Evolutionary conservation across 37 sponge, comb jelly and placozoan genomes (phyloP).

Genomic region (Eunapius fragilis): DNA sequence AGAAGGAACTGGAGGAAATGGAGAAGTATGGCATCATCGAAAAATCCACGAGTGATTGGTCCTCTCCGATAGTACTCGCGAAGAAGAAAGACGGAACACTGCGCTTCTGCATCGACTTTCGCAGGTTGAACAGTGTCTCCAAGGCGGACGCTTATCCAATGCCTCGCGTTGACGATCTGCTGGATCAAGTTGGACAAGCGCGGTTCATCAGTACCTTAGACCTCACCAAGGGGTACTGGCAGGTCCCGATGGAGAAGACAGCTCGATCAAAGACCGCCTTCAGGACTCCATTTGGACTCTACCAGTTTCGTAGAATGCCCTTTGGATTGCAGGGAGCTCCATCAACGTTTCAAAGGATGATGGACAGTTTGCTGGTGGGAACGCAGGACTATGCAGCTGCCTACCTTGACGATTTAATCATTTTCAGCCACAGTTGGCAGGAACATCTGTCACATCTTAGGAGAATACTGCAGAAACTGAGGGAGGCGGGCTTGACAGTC

Average conservation of each 20-base stretch:
- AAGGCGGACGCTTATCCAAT: constrained; percentile 29
- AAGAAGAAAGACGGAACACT: not conserved
- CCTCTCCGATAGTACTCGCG: constrained; percentile 23
- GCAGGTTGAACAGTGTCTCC: constrained; percentile 3
- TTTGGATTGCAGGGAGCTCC: constrained; percentile 21
- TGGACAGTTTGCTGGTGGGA: no score
- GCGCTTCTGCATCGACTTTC: constrained; percentile 22
- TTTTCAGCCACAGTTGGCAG: constrained; percentile 7
- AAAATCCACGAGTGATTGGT: not conserved
- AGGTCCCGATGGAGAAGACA: constrained; percentile 10
- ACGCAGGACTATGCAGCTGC: no score
- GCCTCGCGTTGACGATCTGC: constrained; percentile 33
- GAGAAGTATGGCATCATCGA: constrained; percentile 34
- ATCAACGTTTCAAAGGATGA: constrained; percentile 36
- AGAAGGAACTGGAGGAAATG: constrained; percentile 38
- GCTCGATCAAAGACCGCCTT: constrained; percentile 28
- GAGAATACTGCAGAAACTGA: no score
- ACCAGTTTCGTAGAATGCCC: constrained; percentile 27
- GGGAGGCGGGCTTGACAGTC: no score
- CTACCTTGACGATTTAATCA: constrained; percentile 40
- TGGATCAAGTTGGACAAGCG: constrained; percentile 3
- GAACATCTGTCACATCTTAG: constrained; percentile 29
- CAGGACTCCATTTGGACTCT: constrained; percentile 20
- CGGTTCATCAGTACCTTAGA: constrained; percentile 6
- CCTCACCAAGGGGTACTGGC: constrained; percentile 10